Base-by-base conservation (phyloP, 1,140 invertebrate species). In the Parapsyche elsis region DNA sequence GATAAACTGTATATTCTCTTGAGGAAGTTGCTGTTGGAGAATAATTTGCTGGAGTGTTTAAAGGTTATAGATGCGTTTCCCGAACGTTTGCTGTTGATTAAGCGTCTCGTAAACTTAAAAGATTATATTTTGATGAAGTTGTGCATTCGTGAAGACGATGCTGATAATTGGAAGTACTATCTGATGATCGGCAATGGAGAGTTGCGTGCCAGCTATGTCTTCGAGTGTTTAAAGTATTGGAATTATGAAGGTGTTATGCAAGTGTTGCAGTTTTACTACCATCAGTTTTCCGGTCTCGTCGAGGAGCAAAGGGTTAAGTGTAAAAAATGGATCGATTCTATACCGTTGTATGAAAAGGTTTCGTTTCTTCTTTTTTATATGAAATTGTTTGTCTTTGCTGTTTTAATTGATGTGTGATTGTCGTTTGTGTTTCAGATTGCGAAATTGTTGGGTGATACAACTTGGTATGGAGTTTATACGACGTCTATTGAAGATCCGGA, bases 291-390 rank as follows among this genome's bases (percentile, higher is more conserved):
- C 26, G 85, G 86, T 0, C 76, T 83, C 14, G 79, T 86, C 53
- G 86, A 88, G 26, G 86, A 87, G 57, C 84, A 84, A 0, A 84
- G 88, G 80, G 85, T 87, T 76, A 86, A 85, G 84, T 88, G 87
- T 80, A 85, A 84, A 5, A 85, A 86, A 71, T 89, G 88, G 88
- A 85, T 89, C 78, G 79, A 85, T 4, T 87, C 86, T 82, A 88
- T 89, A 81, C 87, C 88, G 71, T 71, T 89, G 12, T 89, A 89
- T 84, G 86, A 88, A 79, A 85, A 89, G 86, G 88, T 89, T 86
- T 53, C 21, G 78, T 26, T 44, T 71, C n/a, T 53, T 76, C 57
- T 46, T 71, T 49, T 74, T 46, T 61, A 38, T 49, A 7, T 75
- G 23, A 79, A 21, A 26, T 21, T 70, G 16, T 14, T 38, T 71